Percentiles rank a stretch among this genome's conserved stretches.
Conservation (phyloP, 92 coral and sea anemone genomes). For the Zoanthus gigantus region DNA sequence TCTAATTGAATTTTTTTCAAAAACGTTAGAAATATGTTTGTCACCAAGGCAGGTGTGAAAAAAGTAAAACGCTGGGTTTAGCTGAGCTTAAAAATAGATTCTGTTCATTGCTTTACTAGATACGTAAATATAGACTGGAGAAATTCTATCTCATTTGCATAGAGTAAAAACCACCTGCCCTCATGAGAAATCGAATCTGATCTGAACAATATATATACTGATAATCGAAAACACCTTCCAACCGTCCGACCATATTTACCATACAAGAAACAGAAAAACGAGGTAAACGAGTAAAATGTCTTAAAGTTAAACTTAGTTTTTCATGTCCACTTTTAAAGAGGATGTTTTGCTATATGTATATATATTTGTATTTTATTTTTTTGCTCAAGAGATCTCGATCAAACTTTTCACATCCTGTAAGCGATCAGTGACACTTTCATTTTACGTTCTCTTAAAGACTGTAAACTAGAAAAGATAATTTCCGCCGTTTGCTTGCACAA, state of each 20-base stretch:
- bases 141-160: slow-evolving; percentile 34
- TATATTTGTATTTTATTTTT: background rate
- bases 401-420: background rate
- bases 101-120: background rate
- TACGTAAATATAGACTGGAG: slow-evolving; percentile 9
- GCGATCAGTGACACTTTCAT: background rate
- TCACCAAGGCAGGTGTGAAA: background rate
- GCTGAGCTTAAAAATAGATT: background rate
- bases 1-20: background rate
- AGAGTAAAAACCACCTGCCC: slow-evolving; percentile 48
- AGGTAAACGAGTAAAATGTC: background rate
- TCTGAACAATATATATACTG: slow-evolving; percentile 22
- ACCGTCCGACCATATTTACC: slow-evolving; percentile 14
- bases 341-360: background rate
- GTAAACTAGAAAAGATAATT: background rate
- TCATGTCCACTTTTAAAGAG: background rate
- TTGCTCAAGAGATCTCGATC: background rate
- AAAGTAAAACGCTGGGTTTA: background rate
- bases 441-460: background rate
- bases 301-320: background rate
- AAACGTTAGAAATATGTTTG: background rate
- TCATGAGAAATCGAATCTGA: slow-evolving; percentile 26
- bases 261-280: slow-evolving; percentile 15
- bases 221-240: slow-evolving; percentile 33
- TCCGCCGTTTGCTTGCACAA: background rate